Evolutionary conservation across 2,113 vertebrate genomes (phyloP).

Genomic region (Rhadina sibilatrix): DNA sequence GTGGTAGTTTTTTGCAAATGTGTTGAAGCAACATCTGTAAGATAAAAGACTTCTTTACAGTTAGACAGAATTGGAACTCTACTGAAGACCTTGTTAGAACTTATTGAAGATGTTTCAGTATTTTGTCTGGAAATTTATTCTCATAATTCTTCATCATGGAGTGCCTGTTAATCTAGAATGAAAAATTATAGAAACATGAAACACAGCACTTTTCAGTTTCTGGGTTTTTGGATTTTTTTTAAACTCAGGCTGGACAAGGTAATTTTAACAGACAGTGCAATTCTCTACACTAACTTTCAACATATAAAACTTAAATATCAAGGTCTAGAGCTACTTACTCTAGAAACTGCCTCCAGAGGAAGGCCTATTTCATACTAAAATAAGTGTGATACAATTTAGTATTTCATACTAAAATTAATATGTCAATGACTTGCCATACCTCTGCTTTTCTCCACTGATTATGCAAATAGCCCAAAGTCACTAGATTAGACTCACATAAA

Average conservation of each 20-base stretch:
- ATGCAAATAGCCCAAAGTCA: neutral
- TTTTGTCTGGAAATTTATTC: neutral
- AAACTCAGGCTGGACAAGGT: neutral
- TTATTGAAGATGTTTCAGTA: neutral
- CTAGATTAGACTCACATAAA: neutral
- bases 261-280: neutral
- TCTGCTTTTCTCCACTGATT: neutral
- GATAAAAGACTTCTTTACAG: neutral
- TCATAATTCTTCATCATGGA: neutral
- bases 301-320: neutral
- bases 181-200: neutral
- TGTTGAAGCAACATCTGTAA: neutral
- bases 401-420: neutral
- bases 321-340: neutral
- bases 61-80: neutral
- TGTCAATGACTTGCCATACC: fast-evolving
- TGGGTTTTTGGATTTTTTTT: neutral
- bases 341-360: neutral
- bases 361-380: neutral
- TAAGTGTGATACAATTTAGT: neutral
- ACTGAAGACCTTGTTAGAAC: neutral
- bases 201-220: fast-evolving
- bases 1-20: neutral
- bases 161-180: neutral
- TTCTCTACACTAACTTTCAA: neutral